Evolutionary conservation across 2,888 invertebrate species (phyloP), one percentile per base, ranked within the genome.

Genomic region (Sphinx pinastri): DNA sequence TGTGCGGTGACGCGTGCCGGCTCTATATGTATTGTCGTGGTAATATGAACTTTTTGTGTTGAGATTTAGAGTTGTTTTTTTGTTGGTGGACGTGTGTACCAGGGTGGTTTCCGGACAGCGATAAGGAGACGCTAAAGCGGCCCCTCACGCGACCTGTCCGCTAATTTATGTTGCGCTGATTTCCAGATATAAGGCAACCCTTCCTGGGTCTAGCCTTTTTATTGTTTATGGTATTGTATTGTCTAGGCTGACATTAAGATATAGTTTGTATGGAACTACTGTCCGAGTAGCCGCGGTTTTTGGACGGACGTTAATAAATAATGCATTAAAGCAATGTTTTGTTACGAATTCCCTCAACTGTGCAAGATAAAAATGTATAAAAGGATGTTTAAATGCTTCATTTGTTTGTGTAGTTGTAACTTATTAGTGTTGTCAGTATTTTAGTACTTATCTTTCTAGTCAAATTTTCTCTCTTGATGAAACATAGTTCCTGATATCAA

Each of bases 151-250:
- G 90, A 94, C 86, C 89, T 90, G 89, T 90, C 89, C 88, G 88
- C 90, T 92, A 92, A 93, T 93, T 93, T 93, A 93, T 93, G 92
- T 91, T 89, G 91, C 89, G 86, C 88, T 91, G 92, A 93, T 93
- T 91, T 86, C 83, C 88, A 92, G 93, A 92, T 89, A 88, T 84
- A 83, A 86, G 84, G 85, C 83, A 82, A 84, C 85, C 87, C 86
- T 87, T 86, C 81, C 84, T 79, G 77, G 74, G 71, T 70, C 70
- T 71, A 69, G 71, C 75, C 81, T 88, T 88, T 88, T 88, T 87
- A 83, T 81, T 75, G 81, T 77, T 68, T 58, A 58, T 66, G 68
- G 63, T 57, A 71, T 68, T 89, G 79, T 81, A 81, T 81, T 88
- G 85, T 86, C 85, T 88, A 82, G 80, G 82, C 77, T 83, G 86